Percentiles rank a stretch among this genome's conserved stretches.
Conservation (phyloP, 2,113 vertebrate genomes). For the Tichodroma muraria region DNA sequence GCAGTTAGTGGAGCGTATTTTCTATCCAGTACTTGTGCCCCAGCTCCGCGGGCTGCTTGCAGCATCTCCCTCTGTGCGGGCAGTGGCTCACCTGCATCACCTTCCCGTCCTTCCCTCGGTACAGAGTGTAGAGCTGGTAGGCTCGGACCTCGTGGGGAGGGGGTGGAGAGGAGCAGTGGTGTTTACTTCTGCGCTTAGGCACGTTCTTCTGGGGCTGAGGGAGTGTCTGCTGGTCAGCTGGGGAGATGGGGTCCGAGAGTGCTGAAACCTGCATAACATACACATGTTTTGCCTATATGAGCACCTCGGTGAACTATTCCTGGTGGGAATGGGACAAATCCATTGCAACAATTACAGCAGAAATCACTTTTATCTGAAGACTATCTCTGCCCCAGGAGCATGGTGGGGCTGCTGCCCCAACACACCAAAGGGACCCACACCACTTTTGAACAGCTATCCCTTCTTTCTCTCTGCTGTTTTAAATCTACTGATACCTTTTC, state of each 20-base stretch:
- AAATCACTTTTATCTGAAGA: background rate
- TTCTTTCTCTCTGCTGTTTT: background rate
- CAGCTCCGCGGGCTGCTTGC: background rate
- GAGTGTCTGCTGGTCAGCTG: constrained; percentile 72
- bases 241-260: constrained; percentile 82
- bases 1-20: background rate
- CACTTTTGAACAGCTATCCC: background rate
- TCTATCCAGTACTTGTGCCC: rapidly evolving
- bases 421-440: background rate
- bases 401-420: background rate
- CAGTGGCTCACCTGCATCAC: constrained; percentile 86
- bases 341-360: background rate
- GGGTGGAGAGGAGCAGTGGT: constrained; percentile 65
- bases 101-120: constrained; percentile 88
- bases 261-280: constrained; percentile 73
- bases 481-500: constrained; percentile 76
- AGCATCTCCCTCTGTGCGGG: background rate
- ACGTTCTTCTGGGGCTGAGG: constrained; percentile 52
- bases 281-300: background rate
- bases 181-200: constrained; percentile 67
- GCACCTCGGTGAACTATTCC: background rate
- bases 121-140: constrained; percentile 94
- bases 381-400: background rate
- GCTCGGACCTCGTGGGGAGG: constrained; percentile 90
- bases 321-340: background rate